These are phyloP conservation scores for Balanococcus diminutus DNA, from an alignment of 2,888 invertebrate species.

Conservation along the genomic window DNA sequence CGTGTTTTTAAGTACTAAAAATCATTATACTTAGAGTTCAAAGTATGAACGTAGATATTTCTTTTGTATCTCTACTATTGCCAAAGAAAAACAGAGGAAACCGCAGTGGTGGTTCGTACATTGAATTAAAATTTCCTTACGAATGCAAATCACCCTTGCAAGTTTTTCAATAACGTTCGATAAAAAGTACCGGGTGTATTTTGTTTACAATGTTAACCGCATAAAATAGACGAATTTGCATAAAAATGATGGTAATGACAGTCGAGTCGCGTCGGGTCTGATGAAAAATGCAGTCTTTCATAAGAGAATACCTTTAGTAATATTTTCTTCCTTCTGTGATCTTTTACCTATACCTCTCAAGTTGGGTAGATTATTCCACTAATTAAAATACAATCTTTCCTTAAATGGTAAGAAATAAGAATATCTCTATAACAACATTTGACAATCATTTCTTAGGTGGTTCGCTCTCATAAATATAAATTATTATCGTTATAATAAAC, in stretches of 20 bases:
- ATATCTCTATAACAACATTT: neutral
- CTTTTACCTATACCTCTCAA: neutral
- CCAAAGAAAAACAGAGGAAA: no score
- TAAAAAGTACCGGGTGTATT: neutral
- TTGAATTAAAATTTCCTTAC: neutral
- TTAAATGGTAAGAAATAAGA: neutral
- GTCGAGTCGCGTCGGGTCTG: neutral
- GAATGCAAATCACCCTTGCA: neutral
- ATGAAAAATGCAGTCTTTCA: neutral
- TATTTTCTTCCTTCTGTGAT: neutral
- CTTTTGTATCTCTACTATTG: no score
- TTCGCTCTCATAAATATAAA: conserved; percentile 12
- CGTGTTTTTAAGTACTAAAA: no score
- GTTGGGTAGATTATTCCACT: neutral
- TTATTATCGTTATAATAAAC: neutral
- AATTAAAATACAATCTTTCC: neutral
- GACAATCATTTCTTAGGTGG: neutral
- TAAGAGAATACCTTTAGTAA: neutral
- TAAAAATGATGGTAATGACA: neutral
- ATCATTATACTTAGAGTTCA: no score
- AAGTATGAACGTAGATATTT: no score
- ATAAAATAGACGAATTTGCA: neutral
- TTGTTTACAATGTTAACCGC: neutral
- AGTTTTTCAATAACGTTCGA: conserved; percentile 2
- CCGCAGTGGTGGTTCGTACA: no score